These are phyloP conservation scores for Pimpla rufipes DNA, from an alignment of 2,888 invertebrate genomes.

Conservation along the genomic window DNA sequence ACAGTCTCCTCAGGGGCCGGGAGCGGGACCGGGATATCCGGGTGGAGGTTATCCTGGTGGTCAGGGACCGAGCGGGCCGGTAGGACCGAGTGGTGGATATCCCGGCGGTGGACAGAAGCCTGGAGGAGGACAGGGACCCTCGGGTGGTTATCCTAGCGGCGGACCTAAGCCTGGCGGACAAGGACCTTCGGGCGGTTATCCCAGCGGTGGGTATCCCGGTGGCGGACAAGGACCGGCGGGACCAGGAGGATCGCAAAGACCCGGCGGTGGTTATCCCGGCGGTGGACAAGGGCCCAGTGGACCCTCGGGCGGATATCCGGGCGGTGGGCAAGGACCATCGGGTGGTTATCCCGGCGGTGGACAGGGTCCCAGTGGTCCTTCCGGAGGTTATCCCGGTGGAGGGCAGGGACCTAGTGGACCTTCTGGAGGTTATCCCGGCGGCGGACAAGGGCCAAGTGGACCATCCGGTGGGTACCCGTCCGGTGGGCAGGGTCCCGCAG, in stretches of 20 bases:
- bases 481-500: conserved; percentile 66
- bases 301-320: conserved; percentile 69
- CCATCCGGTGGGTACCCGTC: conserved; percentile 68
- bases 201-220: conserved; percentile 71
- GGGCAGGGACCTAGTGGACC: conserved; percentile 66
- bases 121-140: conserved; percentile 68
- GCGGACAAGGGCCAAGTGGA: conserved; percentile 78
- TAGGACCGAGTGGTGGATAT: conserved; percentile 71
- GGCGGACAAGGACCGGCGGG: conserved; percentile 73
- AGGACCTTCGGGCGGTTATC: conserved; percentile 76
- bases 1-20: conserved; percentile 65
- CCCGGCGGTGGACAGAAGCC: conserved; percentile 71
- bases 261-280: conserved; percentile 52
- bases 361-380: conserved; percentile 70
- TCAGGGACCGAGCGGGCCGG: conserved; percentile 70
- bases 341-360: conserved; percentile 71
- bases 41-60: conserved; percentile 72
- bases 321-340: conserved; percentile 72
- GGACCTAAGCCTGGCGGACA: conserved; percentile 66
- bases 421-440: conserved; percentile 72
- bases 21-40: conserved; percentile 66
- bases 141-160: conserved; percentile 71
- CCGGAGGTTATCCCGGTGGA: conserved; percentile 71
- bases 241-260: conserved; percentile 42
- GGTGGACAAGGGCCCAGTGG: conserved; percentile 77